A percentile compares a stretch with the other conserved stretches of the same genome.
Evolutionary conservation across 2,113 vertebrate genomes (phyloP).

Genomic region (Nansenia antarctica): DNA sequence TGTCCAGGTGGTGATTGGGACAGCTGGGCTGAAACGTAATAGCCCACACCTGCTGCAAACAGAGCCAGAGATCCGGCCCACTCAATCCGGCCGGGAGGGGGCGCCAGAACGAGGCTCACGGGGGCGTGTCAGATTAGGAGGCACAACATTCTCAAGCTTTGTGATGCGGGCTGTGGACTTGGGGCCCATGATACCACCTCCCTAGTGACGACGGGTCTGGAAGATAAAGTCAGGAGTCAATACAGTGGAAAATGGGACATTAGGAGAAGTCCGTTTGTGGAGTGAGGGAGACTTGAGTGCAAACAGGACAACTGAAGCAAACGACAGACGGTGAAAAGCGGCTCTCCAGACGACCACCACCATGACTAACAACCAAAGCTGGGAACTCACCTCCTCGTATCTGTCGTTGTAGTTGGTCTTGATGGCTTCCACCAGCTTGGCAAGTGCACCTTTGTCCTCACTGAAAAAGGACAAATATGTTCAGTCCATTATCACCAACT

Average conservation of each 20-base stretch:
- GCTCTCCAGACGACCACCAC: neutral
- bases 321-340: too few species aligned
- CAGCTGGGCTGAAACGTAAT: too few species aligned
- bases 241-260: neutral
- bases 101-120: too few species aligned
- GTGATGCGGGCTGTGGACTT: constrained; percentile 94
- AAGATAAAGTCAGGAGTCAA: neutral
- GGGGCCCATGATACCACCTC: constrained; percentile 91
- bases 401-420: constrained; percentile 98
- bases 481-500: too few species aligned
- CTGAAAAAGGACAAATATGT: constrained; percentile 58
- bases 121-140: too few species aligned
- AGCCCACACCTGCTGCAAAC: too few species aligned
- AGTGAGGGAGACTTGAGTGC: too few species aligned
- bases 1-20: too few species aligned
- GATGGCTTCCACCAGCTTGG: constrained; percentile 94
- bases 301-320: too few species aligned
- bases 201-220: constrained; percentile 98
- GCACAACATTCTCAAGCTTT: constrained; percentile 94
- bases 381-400: constrained; percentile 89
- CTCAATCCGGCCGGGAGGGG: too few species aligned
- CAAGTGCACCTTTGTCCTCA: constrained; percentile 94
- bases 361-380: neutral
- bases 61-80: too few species aligned
- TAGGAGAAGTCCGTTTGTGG: too few species aligned